Percentiles rank a stretch among this genome's conserved stretches.
Conservation (phyloP, 2,888 invertebrate species). For the Drosophila siamana region DNA sequence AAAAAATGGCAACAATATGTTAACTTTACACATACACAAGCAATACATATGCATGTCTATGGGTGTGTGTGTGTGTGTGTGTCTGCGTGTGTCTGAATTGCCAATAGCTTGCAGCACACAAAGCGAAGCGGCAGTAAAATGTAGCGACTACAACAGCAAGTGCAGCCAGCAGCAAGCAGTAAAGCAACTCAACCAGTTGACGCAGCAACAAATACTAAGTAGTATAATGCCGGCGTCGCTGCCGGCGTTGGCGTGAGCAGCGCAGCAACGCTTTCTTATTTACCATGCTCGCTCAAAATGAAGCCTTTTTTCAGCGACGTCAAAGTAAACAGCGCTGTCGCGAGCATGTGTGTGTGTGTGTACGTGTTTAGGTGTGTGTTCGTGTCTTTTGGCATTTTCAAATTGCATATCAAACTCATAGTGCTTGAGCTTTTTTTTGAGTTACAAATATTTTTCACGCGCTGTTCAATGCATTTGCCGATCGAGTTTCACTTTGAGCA, state of each 20-base stretch:
- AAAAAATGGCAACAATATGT: conserved; percentile 76
- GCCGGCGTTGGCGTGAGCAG: conserved; percentile 18
- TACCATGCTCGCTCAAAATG: conserved; percentile 40
- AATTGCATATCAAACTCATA: conserved; percentile 19
- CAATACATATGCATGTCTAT: conserved; percentile 19
- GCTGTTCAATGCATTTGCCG: conserved; percentile 34
- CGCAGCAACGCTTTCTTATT: conserved; percentile 41
- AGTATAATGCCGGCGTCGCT: conserved; percentile 18
- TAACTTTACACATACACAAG: conserved; percentile 40
- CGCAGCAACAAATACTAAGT: conserved; percentile 30
- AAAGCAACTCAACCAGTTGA: conserved; percentile 72
- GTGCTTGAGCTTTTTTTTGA: conserved; percentile 31
- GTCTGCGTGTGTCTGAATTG: conserved; percentile 41
- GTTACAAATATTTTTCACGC: conserved; percentile 46
- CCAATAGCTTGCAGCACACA: conserved; percentile 57
- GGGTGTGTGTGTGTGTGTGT: conserved; percentile 33
- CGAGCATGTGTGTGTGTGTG: conserved; percentile 12
- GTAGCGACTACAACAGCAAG: conserved; percentile 64
- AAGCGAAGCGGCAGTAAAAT: conserved; percentile 56
- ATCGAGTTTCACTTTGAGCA: conserved; percentile 53
- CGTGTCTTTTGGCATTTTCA: conserved; percentile 59
- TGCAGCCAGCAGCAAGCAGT: conserved; percentile 71
- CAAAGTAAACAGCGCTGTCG: conserved; percentile 46
- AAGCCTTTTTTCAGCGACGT: conserved; percentile 42
- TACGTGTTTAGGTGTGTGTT: conserved; percentile 47